These are phyloP conservation scores for Takifugu flavidus DNA, from an alignment of 2,113 vertebrate species.

Conservation along the genomic window DNA sequence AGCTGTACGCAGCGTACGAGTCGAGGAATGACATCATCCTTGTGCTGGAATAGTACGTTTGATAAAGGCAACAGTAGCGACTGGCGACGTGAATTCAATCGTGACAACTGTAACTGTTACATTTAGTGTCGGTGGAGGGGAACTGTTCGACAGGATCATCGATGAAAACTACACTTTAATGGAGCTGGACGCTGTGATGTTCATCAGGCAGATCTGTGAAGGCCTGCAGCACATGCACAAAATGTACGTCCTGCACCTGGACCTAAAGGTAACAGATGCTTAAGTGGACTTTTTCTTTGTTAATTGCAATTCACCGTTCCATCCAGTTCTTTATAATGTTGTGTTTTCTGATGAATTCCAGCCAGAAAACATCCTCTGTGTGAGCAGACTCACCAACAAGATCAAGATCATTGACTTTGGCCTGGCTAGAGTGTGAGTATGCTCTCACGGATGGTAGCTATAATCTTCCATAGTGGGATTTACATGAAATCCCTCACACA, in stretches of 20 bases:
- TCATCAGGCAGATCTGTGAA: constrained; percentile 95
- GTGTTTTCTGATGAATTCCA: constrained; percentile 35
- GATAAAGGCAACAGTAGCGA: constrained; percentile 2
- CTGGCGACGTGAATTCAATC: too few species aligned
- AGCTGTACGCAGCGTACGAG: constrained; percentile 96
- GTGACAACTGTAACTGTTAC: too few species aligned
- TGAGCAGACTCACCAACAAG: constrained; percentile 76
- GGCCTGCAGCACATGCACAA: constrained; percentile 95
- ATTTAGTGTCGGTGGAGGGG: constrained; percentile 75
- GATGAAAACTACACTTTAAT: constrained; percentile 94
- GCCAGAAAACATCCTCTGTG: constrained; percentile 80
- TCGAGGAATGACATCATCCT: constrained; percentile 90
- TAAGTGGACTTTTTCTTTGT: neutral
- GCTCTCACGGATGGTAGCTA: neutral
- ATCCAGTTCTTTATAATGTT: neutral
- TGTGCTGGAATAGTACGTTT: constrained; percentile 95
- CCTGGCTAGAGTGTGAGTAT: constrained; percentile 73
- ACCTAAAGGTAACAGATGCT: constrained; percentile 84
- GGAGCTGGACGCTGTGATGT: constrained; percentile 88
- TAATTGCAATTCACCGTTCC: neutral
- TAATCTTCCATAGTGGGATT: neutral
- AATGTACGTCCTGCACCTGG: constrained; percentile 95
- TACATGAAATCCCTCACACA: constrained; percentile 35
- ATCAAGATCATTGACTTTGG: constrained; percentile 82
- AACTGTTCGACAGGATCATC: constrained; percentile 87